Conservation (phyloP, 2,888 invertebrate species). For the Ctena decussata region DNA sequence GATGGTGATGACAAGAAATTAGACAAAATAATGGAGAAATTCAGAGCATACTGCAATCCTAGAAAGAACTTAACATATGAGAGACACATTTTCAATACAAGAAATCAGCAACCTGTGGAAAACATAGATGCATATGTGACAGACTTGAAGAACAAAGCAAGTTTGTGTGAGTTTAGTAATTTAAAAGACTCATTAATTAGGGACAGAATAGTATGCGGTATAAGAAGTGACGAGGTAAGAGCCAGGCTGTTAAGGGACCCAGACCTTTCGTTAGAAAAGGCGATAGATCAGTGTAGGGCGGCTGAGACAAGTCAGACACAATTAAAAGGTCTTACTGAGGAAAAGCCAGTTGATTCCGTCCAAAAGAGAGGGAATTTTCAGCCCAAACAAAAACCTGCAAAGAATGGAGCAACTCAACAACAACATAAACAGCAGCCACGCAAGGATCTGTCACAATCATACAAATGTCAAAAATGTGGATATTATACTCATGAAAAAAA, state of each 20-base stretch:
- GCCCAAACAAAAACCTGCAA: background rate
- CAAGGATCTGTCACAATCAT: background rate
- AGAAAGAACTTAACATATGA: background rate
- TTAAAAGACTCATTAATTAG: background rate
- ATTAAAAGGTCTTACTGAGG: background rate
- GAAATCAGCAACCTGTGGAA: background rate
- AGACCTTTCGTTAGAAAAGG: too few species aligned
- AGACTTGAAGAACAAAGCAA: background rate
- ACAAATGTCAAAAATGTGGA: slow-evolving; percentile 14
- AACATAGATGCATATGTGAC: background rate
- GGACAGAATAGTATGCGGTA: background rate
- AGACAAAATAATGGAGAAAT: background rate
- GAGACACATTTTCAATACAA: background rate
- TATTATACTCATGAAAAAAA: background rate
- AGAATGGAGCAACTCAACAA: background rate
- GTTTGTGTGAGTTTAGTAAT: background rate
- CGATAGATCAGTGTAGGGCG: too few species aligned
- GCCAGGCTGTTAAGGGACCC: too few species aligned
- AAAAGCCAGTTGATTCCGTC: background rate
- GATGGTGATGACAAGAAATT: background rate
- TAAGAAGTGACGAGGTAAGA: background rate
- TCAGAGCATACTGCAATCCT: background rate
- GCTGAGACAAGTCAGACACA: background rate
- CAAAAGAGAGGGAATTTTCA: background rate
- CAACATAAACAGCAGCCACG: background rate